Conservation (phyloP, 2,113 vertebrate genomes). For the Brachyhypopomus gauderio region DNA sequence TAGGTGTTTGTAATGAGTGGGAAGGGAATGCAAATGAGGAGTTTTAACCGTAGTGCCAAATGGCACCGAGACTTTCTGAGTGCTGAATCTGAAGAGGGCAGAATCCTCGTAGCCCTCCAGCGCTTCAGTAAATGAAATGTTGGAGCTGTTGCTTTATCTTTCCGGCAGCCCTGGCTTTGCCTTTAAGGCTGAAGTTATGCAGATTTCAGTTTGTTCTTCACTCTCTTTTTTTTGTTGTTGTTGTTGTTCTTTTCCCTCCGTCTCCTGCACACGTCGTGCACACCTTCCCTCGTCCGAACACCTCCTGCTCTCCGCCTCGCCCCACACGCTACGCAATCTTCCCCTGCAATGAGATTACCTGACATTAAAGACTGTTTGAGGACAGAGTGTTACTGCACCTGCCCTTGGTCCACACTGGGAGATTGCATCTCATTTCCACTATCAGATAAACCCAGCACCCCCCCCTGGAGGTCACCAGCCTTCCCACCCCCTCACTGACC, state of each 20-base stretch:
- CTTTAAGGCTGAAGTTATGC: neutral
- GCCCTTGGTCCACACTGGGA: constrained; percentile 51
- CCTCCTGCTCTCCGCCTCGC: neutral
- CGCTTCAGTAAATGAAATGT: neutral
- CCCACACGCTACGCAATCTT: constrained; percentile 50
- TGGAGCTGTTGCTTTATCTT: neutral
- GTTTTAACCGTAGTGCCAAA: neutral
- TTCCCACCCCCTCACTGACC: constrained; percentile 62
- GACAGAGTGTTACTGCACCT: constrained; percentile 50
- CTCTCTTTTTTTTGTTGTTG: neutral
- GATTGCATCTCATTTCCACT: constrained; percentile 67
- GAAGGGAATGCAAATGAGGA: neutral
- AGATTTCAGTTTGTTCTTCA: neutral
- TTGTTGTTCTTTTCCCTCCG: neutral
- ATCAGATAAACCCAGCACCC: constrained; percentile 65
- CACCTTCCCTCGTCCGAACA: constrained; percentile 4
- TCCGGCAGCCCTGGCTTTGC: too few relatives aligned
- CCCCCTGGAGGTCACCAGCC: constrained; percentile 57
- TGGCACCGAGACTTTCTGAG: neutral
- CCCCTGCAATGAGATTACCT: constrained; percentile 57
- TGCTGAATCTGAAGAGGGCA: neutral
- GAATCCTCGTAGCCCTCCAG: neutral
- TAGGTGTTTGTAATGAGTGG: too few relatives aligned
- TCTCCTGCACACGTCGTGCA: neutral
- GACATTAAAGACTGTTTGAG: constrained; percentile 63